Conservation (phyloP, 1,140 invertebrate genomes). For the Caerostris extrusa region DNA sequence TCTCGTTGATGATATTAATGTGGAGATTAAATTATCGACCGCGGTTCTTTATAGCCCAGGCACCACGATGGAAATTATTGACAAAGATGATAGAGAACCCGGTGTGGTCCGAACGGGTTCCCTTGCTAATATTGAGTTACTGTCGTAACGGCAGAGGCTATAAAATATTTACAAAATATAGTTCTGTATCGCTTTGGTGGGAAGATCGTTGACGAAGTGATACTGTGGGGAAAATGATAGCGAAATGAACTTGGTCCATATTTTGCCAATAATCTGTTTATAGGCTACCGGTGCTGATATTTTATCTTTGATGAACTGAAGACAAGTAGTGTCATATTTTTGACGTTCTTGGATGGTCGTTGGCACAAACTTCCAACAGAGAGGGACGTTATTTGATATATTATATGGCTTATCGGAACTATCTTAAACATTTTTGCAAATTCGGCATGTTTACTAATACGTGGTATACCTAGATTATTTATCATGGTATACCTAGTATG, state of each 20-base stretch:
- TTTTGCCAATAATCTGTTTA: constrained; percentile 33
- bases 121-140: constrained; percentile 45
- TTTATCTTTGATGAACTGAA: constrained; percentile 26
- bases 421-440: too few species aligned
- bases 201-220: constrained; percentile 14
- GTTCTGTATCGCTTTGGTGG: background rate
- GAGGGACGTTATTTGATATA: too few species aligned
- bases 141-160: constrained; percentile 6
- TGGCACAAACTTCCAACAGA: too few species aligned
- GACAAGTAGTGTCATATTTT: background rate
- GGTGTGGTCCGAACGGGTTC: constrained; percentile 31
- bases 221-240: constrained; percentile 41
- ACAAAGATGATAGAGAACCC: constrained; percentile 64
- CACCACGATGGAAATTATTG: constrained; percentile 60
- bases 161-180: constrained; percentile 68
- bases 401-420: too few species aligned
- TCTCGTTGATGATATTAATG: constrained; percentile 53
- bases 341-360: background rate
- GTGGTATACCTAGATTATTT: too few species aligned
- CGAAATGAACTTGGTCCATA: constrained; percentile 28
- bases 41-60: constrained; percentile 32
- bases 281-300: background rate
- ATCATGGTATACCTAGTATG: too few species aligned
- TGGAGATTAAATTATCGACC: constrained; percentile 74
- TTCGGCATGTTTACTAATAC: too few species aligned